phyloP scores from a whole-genome alignment of 2,888 invertebrate species.

The Limnephilus rhombicus region DNA sequence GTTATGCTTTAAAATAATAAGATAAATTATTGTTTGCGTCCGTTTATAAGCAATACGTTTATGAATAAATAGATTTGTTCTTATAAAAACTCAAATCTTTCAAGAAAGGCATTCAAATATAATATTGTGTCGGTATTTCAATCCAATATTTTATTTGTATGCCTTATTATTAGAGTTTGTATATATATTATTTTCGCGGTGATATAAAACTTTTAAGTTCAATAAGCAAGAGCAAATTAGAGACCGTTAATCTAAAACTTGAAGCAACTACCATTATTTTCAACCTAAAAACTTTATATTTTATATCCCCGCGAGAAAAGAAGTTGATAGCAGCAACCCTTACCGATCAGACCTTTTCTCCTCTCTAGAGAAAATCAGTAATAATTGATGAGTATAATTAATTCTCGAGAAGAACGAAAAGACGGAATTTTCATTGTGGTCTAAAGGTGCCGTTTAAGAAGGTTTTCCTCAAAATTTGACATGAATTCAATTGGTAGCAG shows the following conservation, averaged over 20 bases:
- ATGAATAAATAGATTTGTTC: too few species aligned
- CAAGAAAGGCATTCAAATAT: too few species aligned
- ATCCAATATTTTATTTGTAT: too few species aligned
- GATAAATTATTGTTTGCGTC: too few species aligned
- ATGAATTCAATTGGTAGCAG: conserved; percentile 70
- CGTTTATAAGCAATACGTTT: too few species aligned
- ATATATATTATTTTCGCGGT: too few species aligned
- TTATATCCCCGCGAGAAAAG: neutral
- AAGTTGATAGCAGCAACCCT: neutral
- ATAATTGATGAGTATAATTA: conserved; percentile 5
- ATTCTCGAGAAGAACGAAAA: neutral
- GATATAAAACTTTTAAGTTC: neutral
- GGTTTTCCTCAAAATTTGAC: conserved; percentile 67
- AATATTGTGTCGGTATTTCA: too few species aligned
- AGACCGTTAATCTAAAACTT: neutral
- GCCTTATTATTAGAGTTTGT: neutral
- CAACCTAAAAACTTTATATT: neutral
- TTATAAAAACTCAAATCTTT: too few species aligned
- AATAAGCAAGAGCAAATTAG: neutral
- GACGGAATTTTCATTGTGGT: conserved; percentile 10
- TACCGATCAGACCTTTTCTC: conserved; percentile 26
- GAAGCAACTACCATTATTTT: neutral
- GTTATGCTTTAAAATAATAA: too few species aligned
- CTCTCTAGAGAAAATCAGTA: neutral
- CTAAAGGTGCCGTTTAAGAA: neutral